Evolutionary conservation across 2,888 invertebrate genomes (phyloP), one percentile per base, ranked within the genome.

Genomic region (Pristionchus mayeri): DNA sequence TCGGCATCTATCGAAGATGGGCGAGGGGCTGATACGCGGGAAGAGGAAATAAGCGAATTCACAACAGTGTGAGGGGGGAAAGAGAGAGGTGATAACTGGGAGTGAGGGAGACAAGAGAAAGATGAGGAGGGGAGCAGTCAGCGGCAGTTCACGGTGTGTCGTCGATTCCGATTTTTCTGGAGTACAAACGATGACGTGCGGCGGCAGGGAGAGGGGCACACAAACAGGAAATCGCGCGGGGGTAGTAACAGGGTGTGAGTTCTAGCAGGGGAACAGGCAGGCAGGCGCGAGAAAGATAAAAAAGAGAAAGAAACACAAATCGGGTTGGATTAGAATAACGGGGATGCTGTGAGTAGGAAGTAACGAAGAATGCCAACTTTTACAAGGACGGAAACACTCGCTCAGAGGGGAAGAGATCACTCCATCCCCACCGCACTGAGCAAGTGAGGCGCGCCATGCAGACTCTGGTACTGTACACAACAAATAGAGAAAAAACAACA

Each of bases 381-480:
- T 80, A 80, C 80, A 80, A 57, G 48, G 76, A 78, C 76, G 11
- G 37, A n/a, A 40, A n/a, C n/a, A n/a, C 21, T 7, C 67, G 27
- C 30, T 44, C 13, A 9, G 44, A 44, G 44, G 60, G 2, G 11
- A 30, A 24, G 30, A 16, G 18, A 34, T 67, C 67, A 24, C 7
- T 57, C 21, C 7, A 57, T 57, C 40, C 44, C 44, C 21, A 9
- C 44, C 40, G 27, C 16, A 11, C 50, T 3, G 44, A 9, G 16
- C 2, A 3, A 24, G 52, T 48, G 21, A 4, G 18, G 76, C 40
- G n/a, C 76, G 76, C 44, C n/a, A 57, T 80, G 57, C 80, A 80
- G 80, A 80, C 80, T 80, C 80, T 80, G 79, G 80, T 57, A 80
- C 80, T 80, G 80, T 80, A 80, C 80, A 80, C 80, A 80, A 80